Base-by-base conservation (phyloP, 2,113 vertebrate genomes). In the Speoplatyrhinus poulsoni region DNA sequence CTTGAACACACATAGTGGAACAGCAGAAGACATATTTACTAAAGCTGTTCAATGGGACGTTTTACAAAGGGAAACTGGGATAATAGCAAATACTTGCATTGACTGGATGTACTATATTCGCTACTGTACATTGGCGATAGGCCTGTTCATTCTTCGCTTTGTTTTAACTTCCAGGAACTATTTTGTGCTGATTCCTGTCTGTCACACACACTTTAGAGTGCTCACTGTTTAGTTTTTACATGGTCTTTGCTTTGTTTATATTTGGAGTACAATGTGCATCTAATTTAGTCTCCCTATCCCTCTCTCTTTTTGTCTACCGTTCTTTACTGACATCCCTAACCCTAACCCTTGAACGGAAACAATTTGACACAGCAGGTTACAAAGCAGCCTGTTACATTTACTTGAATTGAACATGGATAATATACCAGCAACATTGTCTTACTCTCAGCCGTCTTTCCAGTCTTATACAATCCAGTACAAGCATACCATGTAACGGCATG, bases 91-190 rank as follows among this genome's bases (percentile, higher is more conserved):
- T 6, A 41, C 4, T 41, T 8, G 36, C 7, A 41, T 41, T 41
- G 36, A 1, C 36, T 41, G 36, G 7, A 41, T 41, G 36, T 41
- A 6, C 36, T 41, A 41, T 41, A 41, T 8, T 41, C 4, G 5
- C 36, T 41, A 8, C 36, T 41, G 36, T 41, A 41, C 36, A 41
- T 70, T 75, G 52, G 16, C 64, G 76, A 71, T 33, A 36, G 54
- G 60, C 59, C 58, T 36, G 60, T 41, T 7, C 5, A 41, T 41
- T 41, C 4, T 41, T 41, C 36, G 7, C 36, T 41, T 17, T 60
- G 68, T 62, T 73, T 26, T 26, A 26, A 26, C 26, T 26, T 26
- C 26, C 65, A 46, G 46, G 67, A 73, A 65, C 53, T 62, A 67
- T 63, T 50, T 64, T 73, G n/a, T 73, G 16, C 36, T 36, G 46